Percentiles rank a stretch among this genome's conserved stretches.
phyloP scores from a whole-genome alignment of 2,888 invertebrate species.

The Polymixis lichenea region DNA sequence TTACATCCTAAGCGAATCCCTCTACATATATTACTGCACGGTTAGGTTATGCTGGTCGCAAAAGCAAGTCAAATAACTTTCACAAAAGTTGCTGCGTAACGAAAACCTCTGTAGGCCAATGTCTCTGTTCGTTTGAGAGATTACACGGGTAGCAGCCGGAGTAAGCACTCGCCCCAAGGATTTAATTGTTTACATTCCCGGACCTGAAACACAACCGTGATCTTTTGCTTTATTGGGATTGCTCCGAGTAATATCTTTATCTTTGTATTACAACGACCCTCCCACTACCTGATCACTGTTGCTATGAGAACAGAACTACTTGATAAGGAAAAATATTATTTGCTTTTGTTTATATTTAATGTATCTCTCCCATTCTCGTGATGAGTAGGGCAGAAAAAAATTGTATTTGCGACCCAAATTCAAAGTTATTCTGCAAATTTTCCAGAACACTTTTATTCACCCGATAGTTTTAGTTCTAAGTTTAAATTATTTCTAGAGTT shows the following conservation, averaged over 20 bases:
- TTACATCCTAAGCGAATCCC: background rate
- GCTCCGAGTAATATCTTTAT: conserved; percentile 54
- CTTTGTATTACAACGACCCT: conserved; percentile 44
- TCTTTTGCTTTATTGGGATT: conserved; percentile 62
- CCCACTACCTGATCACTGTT: conserved; percentile 18
- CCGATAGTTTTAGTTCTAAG: conserved; percentile 44
- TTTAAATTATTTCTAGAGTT: conserved; percentile 47
- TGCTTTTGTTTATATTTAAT: conserved; percentile 42
- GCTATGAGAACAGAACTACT: conserved; percentile 40
- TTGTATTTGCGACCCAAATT: conserved; percentile 34
- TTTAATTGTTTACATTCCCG: conserved; percentile 68
- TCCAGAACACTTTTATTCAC: conserved; percentile 19
- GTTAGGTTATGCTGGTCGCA: conserved; percentile 10
- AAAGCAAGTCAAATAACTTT: conserved; percentile 18
- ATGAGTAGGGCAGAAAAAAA: conserved; percentile 12
- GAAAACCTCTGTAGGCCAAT: conserved; percentile 41
- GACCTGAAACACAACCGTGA: conserved; percentile 64
- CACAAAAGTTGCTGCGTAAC: conserved; percentile 35
- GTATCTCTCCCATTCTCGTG: conserved; percentile 11
- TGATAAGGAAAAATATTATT: conserved; percentile 38
- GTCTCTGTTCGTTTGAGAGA: conserved; percentile 54
- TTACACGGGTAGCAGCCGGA: conserved; percentile 61
- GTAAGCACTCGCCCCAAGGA: conserved; percentile 58
- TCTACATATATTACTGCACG: background rate
- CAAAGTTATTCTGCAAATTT: conserved; percentile 20